Evolutionary conservation across 2,888 invertebrate species (phyloP), one percentile per base, ranked within the genome.

Genomic region (Strigamia transsilvanica): DNA sequence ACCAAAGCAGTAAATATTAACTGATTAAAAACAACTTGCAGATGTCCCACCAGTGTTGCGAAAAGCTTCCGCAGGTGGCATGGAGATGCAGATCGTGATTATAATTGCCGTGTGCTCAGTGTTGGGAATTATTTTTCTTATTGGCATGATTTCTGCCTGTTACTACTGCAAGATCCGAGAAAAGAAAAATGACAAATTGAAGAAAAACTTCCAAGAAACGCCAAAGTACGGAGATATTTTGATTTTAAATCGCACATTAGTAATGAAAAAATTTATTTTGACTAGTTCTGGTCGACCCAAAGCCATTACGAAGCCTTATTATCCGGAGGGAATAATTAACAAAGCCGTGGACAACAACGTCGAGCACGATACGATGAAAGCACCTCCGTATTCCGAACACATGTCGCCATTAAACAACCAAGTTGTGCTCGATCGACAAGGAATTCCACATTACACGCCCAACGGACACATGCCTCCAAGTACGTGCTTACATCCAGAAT

Each of bases 301-400:
- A 80, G 84, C 84, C n/a, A 83, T 85, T 15, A 84, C 84, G 42
- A 95, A 95, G 0, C 96, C 96, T 86, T 95, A 95, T 87, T 94
- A 95, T n/a, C 92, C 92, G 13, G 91, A 93, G 79, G 94, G 94
- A 0, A 92, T 94, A 91, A 96, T 96, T 89, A 96, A 96, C 88
- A 96, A 96, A 89, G 96, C 95, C 38, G 89, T 96, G 77, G 96
- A 96, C 88, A 94, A 95, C 88, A 94, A 94, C 10, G 92, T 95
- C 91, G 96, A 96, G 86, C 90, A 95, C 85, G 96, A 96, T 86
- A 93, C 94, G 9, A 85, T 87, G 80, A 96, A 96, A 89, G 23
- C 27, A 2, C 56, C 61, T 32, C 51, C 51, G 7, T 80, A 80
- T 56, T 42, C 51, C 13, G 41, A 34, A 23, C 80, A 80, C 27